Evolutionary conservation across 2,888 invertebrate species (phyloP).

Genomic region (Adineta ricciae): DNA sequence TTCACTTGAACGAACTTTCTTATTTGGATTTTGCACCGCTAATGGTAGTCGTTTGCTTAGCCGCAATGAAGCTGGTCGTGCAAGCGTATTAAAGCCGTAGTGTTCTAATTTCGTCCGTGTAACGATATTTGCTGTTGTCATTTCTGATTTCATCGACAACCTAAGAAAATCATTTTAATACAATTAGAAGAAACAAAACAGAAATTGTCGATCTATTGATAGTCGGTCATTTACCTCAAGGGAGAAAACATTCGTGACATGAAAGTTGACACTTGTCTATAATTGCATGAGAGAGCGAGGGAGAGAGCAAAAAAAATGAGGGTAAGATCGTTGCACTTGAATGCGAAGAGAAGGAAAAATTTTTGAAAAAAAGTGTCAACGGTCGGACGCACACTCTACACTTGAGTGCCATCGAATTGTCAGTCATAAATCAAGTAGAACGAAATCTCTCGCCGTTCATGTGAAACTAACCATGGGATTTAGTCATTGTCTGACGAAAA

Average conservation of each 20-base stretch:
- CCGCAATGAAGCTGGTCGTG: not conserved
- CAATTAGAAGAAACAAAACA: not conserved
- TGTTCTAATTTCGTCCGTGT: constrained; percentile 11
- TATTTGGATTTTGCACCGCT: not conserved
- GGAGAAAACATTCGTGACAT: not conserved
- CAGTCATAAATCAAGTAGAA: constrained; percentile 15
- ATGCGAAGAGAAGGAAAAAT: not conserved
- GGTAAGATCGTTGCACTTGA: constrained; percentile 5
- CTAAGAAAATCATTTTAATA: not conserved
- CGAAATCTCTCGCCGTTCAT: not conserved
- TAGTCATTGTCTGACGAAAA: not conserved
- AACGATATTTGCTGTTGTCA: not conserved
- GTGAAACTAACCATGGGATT: not conserved
- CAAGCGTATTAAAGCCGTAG: not conserved
- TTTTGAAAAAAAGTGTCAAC: not conserved
- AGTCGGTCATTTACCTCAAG: not conserved
- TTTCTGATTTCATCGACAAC: not conserved
- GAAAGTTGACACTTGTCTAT: constrained; percentile 14
- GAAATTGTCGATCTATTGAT: not conserved
- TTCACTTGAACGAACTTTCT: not conserved
- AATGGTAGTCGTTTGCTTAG: not conserved
- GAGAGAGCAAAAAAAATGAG: not conserved
- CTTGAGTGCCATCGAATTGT: constrained; percentile 9
- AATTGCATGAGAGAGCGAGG: not conserved
- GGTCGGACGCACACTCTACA: constrained; percentile 9